Evolutionary conservation across 37 sponge, comb jelly and placozoan species (phyloP), one percentile per base, ranked within the genome.

Genomic region (Cladorhizidae sp.): DNA sequence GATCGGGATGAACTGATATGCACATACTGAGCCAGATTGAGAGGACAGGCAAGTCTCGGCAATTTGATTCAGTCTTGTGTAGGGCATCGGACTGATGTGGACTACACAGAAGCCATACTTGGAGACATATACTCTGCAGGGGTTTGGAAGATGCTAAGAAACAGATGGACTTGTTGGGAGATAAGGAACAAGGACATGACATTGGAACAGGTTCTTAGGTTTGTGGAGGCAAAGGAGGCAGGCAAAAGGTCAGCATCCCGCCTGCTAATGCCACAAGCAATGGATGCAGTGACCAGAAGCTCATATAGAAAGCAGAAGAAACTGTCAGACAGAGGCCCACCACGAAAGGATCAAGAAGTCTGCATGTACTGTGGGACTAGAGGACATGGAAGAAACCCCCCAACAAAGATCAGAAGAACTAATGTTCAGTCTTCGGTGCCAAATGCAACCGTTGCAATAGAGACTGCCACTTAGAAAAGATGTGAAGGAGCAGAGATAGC

Each of bases 141-240:
- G 83, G 83, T 7, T n/a, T 50, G 72, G 42, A 74, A 73, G 75
- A 81, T n/a, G n/a, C n/a, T n/a, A n/a, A n/a, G n/a, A n/a, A 72
- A 57, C 82, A 81, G 40, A 73, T 82, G 65, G 74, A 82, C 83
- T 29, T 82, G 52, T 49, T 82, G 54, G 83, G 75, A 22, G 75
- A 73, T 65, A 82, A 74, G 49, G 73, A 82, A n/a, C n/a, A 65
- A 82, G 55, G 83, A 82, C 42, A 70, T 80, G 81, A 80, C 72
- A 15, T 35, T 70, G 28, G 57, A 80, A 40, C 59, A 80, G 43
- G 29, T 15, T 42, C 72, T 80, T 32, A 57, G 31, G 54, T 80
- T 70, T 35, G 72, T 80, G 15, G 81, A 80, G 38, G n/a, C n/a
- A n/a, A n/a, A n/a, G n/a, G n/a, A n/a, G n/a, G 67, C 79, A 32